A percentile compares a stretch with the other conserved stretches of the same genome.
Conservation (phyloP, 2,888 invertebrate species). For the Oxycera nigricornis region DNA sequence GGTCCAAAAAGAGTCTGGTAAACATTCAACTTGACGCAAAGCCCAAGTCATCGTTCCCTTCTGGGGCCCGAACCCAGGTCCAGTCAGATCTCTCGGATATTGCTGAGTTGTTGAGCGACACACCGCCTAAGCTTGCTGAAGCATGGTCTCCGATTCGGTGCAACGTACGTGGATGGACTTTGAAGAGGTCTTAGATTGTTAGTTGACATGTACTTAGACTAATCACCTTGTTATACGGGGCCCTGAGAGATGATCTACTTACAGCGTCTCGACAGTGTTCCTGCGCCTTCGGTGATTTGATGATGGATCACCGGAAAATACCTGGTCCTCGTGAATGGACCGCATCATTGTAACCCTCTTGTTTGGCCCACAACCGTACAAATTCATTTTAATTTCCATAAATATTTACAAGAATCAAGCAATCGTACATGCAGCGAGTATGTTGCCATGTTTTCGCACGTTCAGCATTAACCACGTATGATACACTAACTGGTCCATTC, state of each 20-base stretch:
- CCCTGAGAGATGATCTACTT: constrained; percentile 21
- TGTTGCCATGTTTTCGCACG: no score
- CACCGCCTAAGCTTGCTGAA: constrained; percentile 6
- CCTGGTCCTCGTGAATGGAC: no score
- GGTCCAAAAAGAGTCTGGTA: constrained; percentile 16
- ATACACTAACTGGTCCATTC: no score
- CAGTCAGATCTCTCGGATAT: neutral
- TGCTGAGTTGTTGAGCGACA: constrained; percentile 32
- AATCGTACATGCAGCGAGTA: no score
- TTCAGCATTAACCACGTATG: no score
- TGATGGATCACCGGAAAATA: neutral
- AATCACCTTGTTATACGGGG: constrained; percentile 37
- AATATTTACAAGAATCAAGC: no score
- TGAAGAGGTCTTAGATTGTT: constrained; percentile 30
- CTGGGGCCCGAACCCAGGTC: neutral
- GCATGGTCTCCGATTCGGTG: constrained; percentile 2
- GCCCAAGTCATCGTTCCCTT: constrained; percentile 21
- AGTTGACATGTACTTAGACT: constrained; percentile 40
- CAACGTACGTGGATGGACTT: constrained; percentile 27
- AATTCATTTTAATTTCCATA: no score
- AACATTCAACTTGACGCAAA: constrained; percentile 37
- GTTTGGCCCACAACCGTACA: no score
- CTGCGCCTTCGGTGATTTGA: neutral
- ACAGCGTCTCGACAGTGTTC: neutral
- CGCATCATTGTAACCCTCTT: no score